Evolutionary conservation across 2,888 invertebrate species (phyloP), one percentile per base, ranked within the genome.

Genomic region (Caenorhabditis virilis): DNA sequence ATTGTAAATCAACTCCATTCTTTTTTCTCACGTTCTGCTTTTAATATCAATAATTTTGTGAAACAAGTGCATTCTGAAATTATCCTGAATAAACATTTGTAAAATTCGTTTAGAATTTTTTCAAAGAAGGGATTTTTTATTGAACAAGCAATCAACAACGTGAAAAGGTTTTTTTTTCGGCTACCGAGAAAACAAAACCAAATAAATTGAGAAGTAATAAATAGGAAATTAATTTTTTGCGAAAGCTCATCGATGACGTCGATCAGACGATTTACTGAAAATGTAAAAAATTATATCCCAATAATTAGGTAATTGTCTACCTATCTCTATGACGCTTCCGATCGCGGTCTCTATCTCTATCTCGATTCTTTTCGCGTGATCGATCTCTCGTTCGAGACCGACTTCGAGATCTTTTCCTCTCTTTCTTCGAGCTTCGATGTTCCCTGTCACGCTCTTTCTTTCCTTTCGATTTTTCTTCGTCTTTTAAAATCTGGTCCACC

Each of bases 401-500:
- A 9, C 55, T 9, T 42, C 49, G 18, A 15, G 38, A 18, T 53
- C 49, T 43, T 36, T 25, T 54, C 39, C 15, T 46, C 30, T 30
- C 48, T 53, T 38, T 49, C 53, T 23, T 15, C 27, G 3, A 9
- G 3, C 23, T n/a, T 23, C 22, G 18, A 16, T 38, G 35, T 30
- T 39, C 26, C 38, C 46, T 20, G 22, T 38, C 22, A 33, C 22
- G 2, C 35, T 43, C 35, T 45, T 27, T 18, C 45, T 43, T 22
- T 45, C 45, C 26, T 25, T 25, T 36, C 18, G 30, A n/a, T 22
- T 13, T 38, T 30, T 20, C 41, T 39, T 35, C 51, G 15, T 25
- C 54, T 33, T 36, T 49, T 39, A 66, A 36, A 33, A 63, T 68
- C 30, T 47, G 52, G 47, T 74, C 68, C 30, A 69, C 66, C 22